phyloP scores from a whole-genome alignment of 37 sponge, comb jelly and placozoan species.

The Ianthella basta region DNA sequence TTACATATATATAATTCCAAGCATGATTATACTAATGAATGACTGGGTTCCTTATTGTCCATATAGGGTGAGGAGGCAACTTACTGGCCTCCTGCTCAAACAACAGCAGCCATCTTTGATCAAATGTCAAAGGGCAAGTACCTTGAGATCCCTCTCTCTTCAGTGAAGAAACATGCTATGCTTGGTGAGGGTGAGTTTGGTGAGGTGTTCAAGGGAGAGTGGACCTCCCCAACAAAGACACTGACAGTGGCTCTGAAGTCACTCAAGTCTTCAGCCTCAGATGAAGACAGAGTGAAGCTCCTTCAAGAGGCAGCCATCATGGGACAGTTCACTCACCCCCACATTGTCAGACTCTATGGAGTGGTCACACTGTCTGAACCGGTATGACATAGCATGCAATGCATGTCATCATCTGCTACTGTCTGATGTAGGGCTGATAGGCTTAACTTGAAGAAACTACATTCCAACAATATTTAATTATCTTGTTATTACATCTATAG shows the following conservation, averaged over 20 bases:
- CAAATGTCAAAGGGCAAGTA: background rate
- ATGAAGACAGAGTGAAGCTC: background rate
- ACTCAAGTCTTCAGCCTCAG: constrained; percentile 16
- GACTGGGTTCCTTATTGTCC: too few relatives aligned
- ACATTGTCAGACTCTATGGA: constrained; percentile 2
- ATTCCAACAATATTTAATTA: background rate
- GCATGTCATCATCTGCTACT: background rate
- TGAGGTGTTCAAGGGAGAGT: constrained; percentile 1
- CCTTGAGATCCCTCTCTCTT: background rate
- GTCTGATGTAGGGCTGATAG: background rate
- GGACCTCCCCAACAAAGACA: background rate
- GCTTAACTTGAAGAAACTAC: background rate
- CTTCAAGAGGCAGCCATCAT: constrained; percentile 23
- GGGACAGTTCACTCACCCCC: constrained; percentile 3
- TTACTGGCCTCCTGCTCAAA: background rate
- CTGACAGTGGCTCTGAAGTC: constrained; percentile 7
- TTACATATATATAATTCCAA: too few relatives aligned
- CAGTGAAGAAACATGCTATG: background rate
- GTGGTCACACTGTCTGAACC: background rate
- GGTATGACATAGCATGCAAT: background rate
- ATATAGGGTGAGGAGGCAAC: too few relatives aligned
- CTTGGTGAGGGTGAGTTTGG: constrained; percentile 8
- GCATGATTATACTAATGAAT: too few relatives aligned
- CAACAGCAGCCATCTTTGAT: background rate
- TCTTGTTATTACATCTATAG: background rate